Evolutionary conservation across 2,888 invertebrate genomes (phyloP), one percentile per base, ranked within the genome.

Genomic region (Eupithecia subfuscata): DNA sequence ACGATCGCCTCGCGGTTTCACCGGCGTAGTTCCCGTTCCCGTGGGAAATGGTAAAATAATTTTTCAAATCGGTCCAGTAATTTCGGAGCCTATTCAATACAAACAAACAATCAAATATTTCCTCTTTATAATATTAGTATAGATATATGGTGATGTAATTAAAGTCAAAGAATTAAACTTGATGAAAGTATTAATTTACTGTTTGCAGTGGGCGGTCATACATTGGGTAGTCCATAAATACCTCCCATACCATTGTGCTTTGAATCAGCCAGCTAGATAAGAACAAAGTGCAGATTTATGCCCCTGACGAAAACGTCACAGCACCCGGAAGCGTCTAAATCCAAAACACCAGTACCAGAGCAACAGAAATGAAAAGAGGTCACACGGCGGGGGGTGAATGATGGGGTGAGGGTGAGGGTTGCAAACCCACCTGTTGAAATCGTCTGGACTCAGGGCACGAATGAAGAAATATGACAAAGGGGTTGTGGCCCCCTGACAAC

Each of bases 391-490:
- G 71, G 75, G 73, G 52, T 73, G 70, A 73, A 68, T 52, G 72
- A 37, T 70, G 45, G 77, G 69, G 73, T 64, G 70, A 67, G 77
- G 69, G 73, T 64, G 70, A 67, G 76, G 74, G 77, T 52, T 63
- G 25, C 37, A 43, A 64, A 34, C 75, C 77, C 70, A 77, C 75
- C 73, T 77, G 77, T 77, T 75, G 77, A 72, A 72, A n/a, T 74
- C 30, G 25, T 22, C 40, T 37, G 34, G 4, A 34, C 34, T 11
- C 70, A 73, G 75, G 8, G 64, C 63, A 37, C 63, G 48, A 77
- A 22, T 68, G 30, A 73, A 69, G 70, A 52, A 37, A 0, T 11
- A 16, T 14, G 22, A 14, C 60, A 52, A 52, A n/a, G 18, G 64
- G 48, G 64, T 16, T 34, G 45, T 11, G 16, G 11, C 18, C 45